Base-by-base conservation (phyloP, 1,140 invertebrate genomes). In the Bombus fervidus region DNA sequence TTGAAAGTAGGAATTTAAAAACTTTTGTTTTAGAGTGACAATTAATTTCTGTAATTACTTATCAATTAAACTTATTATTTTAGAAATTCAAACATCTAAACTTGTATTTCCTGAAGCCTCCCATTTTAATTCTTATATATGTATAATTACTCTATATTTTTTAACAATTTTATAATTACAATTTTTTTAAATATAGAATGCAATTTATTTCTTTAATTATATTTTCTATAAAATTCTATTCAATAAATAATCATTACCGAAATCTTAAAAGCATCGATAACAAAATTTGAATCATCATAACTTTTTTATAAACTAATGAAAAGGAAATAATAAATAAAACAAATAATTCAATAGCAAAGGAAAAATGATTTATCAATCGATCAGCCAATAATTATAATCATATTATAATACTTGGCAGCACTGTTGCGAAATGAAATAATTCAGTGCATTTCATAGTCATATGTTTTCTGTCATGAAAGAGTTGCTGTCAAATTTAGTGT, bases 401-500 rank as follows among this genome's bases (percentile, higher is more conserved):
- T 2, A 2, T 22, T 41, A 3, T 22, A 34, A 28, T 13, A 4
- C 34, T 57, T 87, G 81, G 81, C 59, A 87, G 68, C 64, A 81
- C 85, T 87, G 88, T 39, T 53, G 37, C 73, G 39, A 68, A 85
- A 71, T 43, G 25, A 34, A 69, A 57, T 53, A 77, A 62, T 80
- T 88, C 68, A 57, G 71, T 74, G 74, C 25, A 81, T 82, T 85
- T 87, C 76, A 69, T 74, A 88, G 86, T 91, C 90, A 89, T 87
- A 89, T 89, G 89, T 89, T 90, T 89, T 86, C 47, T 74, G 59
- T 81, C 47, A 66, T 76, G 62, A 74, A 64, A n/a, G 69, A 10
- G 53, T n/a, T 66, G 69, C 89, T 88, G 89, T 90, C 89, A 87
- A 77, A 83, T 77, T 89, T 37, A 59, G 78, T 89, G 74, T 84